Evolutionary conservation across 2,888 invertebrate species (phyloP), one percentile per base, ranked within the genome.

Genomic region (Caenorhabditis panamensis): DNA sequence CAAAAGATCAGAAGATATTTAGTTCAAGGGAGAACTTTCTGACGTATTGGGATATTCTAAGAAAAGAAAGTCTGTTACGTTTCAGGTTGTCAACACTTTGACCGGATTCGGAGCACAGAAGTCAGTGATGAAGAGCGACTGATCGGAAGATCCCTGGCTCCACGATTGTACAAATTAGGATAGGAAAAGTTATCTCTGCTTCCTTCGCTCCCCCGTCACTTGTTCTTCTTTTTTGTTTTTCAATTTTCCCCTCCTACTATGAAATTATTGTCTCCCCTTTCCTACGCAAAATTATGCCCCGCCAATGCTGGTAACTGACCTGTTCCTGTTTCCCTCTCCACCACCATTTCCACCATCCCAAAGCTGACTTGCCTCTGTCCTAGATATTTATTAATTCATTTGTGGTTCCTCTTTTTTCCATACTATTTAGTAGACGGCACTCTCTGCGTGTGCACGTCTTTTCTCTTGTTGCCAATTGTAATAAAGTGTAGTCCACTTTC

Each of bases 141-240:
- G 59, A 66, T 59, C 59, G 9, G 16, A 41, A 5, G 13, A 41
- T 41, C 41, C 9, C 41, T 5, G 13, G 47, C 59, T 44, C 47
- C n/a, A n/a, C n/a, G 18, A 24, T 56, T 66, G 73, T 73, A 61
- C 59, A 75, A 75, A 76, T n/a, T 76, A 76, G 54, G 54, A 44
- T 26, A 62, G 13, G 24, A n/a, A 47, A 36, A 62, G 31, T 47
- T 58, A 59, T 36, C 26, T 41, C 18, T 56, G 20, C 18, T 44
- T 61, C 26, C 49, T 58, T 41, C 22, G 22, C n/a, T 53, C 13
- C 31, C 31, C 31, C 9, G 24, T 13, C 36, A 41, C 18, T 13
- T 53, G 59, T n/a, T 47, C 26, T 26, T 11, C 13, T 62, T 1
- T 20, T 69, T 58, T n/a, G 4, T 31, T 49, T 20, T 31, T 61